phyloP scores from a whole-genome alignment of 2,888 invertebrate genomes.

The Nomada hirtipes region DNA sequence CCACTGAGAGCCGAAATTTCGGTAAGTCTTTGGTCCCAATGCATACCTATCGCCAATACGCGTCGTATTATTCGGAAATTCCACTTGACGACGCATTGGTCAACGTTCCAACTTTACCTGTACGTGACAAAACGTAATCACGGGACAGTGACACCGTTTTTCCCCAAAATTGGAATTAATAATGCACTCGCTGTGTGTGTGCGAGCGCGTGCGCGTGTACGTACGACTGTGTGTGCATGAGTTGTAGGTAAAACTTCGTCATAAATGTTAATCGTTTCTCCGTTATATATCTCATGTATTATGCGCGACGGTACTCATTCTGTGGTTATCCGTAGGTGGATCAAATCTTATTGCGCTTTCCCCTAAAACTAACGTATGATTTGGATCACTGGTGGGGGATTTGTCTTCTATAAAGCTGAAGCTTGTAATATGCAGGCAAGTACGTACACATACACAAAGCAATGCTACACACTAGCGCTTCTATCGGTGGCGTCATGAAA shows the following conservation, averaged over 20 bases:
- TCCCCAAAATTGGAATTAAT: constrained; percentile 81
- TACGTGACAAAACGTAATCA: constrained; percentile 55
- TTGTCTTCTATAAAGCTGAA: constrained; percentile 30
- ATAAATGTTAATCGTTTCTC: constrained; percentile 4
- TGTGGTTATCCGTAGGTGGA: constrained; percentile 32
- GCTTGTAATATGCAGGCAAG: constrained; percentile 16
- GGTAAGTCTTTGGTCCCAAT: constrained; percentile 68
- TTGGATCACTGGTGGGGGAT: constrained; percentile 50
- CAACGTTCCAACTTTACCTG: constrained; percentile 20
- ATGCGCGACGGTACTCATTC: background rate
- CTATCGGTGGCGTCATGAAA: constrained; percentile 75
- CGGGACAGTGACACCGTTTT: constrained; percentile 82
- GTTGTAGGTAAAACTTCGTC: background rate
- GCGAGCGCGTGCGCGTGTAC: background rate
- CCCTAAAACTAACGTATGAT: constrained; percentile 79
- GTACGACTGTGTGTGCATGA: background rate
- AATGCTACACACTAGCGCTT: constrained; percentile 72
- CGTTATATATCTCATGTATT: background rate
- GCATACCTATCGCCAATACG: background rate
- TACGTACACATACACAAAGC: constrained; percentile 15
- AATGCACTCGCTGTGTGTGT: constrained; percentile 27
- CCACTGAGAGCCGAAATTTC: constrained; percentile 75
- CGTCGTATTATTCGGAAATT: constrained; percentile 3
- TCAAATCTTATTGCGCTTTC: constrained; percentile 77
- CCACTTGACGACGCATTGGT: constrained; percentile 15